Evolutionary conservation across 2,888 invertebrate species (phyloP).

Genomic region (Epinotia ramella): DNA sequence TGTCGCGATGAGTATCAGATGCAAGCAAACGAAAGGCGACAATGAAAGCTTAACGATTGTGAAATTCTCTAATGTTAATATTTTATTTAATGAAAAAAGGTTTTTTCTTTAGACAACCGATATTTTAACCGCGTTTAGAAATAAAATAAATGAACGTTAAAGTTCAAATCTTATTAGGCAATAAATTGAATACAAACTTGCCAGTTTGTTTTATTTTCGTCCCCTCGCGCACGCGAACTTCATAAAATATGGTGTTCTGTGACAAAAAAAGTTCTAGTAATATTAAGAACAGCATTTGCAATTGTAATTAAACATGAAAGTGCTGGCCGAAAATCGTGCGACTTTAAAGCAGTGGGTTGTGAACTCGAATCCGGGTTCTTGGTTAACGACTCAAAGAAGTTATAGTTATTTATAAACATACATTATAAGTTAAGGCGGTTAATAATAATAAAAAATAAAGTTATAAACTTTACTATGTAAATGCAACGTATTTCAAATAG

Average conservation of each 20-base stretch:
- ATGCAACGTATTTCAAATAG: too few relatives aligned
- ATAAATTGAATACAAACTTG: background rate
- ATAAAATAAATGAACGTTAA: background rate
- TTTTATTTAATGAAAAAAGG: background rate
- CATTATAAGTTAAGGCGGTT: too few relatives aligned
- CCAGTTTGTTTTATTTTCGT: slow-evolving; percentile 14
- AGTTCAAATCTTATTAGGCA: background rate
- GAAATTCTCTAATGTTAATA: background rate
- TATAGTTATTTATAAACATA: background rate
- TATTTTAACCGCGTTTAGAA: background rate
- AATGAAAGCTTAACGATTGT: too few relatives aligned
- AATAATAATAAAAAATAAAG: too few relatives aligned
- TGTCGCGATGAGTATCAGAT: background rate
- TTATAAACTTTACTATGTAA: too few relatives aligned
- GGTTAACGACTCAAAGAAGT: too few relatives aligned
- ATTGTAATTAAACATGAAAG: slow-evolving; percentile 16
- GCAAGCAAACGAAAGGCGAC: background rate
- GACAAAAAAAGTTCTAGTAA: background rate
- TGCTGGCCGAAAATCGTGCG: background rate
- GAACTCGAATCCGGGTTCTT: background rate
- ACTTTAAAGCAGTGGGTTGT: background rate
- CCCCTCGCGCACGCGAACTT: slow-evolving; percentile 13
- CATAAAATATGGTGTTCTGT: slow-evolving; percentile 1
- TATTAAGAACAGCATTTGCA: slow-evolving; percentile 8
- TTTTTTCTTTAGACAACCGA: background rate